Percentiles rank a stretch among this genome's conserved stretches.
Evolutionary conservation across 2,113 vertebrate genomes (phyloP).

Genomic region (Todiramphus saurophagus): DNA sequence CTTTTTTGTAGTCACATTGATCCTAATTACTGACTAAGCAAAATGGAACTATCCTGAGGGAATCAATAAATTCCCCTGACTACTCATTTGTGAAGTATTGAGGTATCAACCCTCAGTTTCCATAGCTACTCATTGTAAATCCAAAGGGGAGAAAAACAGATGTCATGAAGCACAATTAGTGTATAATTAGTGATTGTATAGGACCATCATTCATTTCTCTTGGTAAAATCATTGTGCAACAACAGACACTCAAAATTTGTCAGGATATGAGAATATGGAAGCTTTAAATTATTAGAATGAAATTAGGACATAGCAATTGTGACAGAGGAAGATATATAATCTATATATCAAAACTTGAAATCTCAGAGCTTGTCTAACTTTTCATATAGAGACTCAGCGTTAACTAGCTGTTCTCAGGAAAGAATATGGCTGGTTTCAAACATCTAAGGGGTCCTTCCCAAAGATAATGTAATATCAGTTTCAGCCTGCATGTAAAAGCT

Average conservation of each 20-base stretch:
- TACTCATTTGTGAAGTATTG: neutral
- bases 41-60: neutral
- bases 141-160: slow-evolving; percentile 47
- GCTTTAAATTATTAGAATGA: neutral
- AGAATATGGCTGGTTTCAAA: neutral
- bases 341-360: neutral
- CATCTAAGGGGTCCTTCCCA: neutral
- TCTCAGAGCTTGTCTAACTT: neutral
- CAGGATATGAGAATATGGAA: neutral
- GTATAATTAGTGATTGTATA: slow-evolving; percentile 1
- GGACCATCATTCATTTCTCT: neutral
- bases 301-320: neutral
- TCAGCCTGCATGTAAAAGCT: neutral
- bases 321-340: neutral
- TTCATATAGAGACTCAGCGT: neutral
- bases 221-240: slow-evolving; percentile 19
- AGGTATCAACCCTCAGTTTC: slow-evolving; percentile 22
- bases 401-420: neutral
- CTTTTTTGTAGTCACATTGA: neutral
- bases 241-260: neutral
- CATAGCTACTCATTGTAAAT: slow-evolving; percentile 50
- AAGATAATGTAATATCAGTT: neutral
- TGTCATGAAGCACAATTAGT: slow-evolving; percentile 28
- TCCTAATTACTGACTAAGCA: slow-evolving; percentile 57
- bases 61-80: slow-evolving; percentile 9